phyloP scores from a whole-genome alignment of 2,113 vertebrate species.

The Pungitius pungitius region DNA sequence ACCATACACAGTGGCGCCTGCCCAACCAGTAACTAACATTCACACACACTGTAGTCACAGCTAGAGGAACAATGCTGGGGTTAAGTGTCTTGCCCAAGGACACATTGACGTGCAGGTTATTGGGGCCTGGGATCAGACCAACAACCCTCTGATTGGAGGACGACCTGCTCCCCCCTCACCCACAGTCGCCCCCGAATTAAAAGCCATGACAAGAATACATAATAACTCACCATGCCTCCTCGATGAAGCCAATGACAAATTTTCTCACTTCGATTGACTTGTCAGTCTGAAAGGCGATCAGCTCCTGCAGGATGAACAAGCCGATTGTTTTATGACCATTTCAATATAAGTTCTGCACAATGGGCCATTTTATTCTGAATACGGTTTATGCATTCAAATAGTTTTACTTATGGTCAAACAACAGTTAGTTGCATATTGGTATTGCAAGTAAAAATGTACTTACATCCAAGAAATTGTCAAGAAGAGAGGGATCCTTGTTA shows the following conservation, averaged over 20 bases:
- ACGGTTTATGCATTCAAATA: not conserved
- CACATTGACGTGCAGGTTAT: no score
- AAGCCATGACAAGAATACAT: not conserved
- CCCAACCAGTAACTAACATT: no score
- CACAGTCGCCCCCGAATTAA: no score
- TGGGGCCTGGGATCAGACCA: no score
- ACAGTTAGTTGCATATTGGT: not conserved
- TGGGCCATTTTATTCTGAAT: not conserved
- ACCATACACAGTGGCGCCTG: no score
- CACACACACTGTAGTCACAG: no score
- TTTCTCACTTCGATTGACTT: constrained; percentile 93
- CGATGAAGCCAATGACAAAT: constrained; percentile 95
- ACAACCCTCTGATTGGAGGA: no score
- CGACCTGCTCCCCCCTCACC: no score
- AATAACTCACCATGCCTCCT: constrained; percentile 90
- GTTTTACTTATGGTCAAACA: not conserved
- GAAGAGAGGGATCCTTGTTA: constrained; percentile 92
- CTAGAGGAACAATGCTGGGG: no score
- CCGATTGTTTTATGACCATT: no score
- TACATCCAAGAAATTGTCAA: constrained; percentile 94
- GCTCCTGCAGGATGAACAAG: constrained; percentile 80
- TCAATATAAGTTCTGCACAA: no score
- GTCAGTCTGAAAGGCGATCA: constrained; percentile 94
- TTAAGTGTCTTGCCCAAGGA: no score
- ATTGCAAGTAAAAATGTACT: constrained; percentile 63